Conservation (phyloP, 2,113 vertebrate species). For the Hippocampus comes region DNA sequence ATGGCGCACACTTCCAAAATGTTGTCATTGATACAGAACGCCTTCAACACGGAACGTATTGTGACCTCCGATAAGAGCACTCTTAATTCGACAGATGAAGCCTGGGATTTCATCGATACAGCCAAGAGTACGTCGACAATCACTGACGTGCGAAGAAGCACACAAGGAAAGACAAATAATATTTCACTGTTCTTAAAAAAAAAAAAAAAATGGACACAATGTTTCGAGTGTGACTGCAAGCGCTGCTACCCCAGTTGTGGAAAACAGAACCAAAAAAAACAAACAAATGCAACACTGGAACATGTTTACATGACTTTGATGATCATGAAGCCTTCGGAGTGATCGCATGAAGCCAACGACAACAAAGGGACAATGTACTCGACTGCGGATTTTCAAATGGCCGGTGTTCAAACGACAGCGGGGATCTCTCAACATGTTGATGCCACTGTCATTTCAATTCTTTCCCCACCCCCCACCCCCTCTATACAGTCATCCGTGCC, state of each 20-base stretch:
- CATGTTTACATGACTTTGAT: slow-evolving; percentile 15
- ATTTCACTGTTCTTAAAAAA: slow-evolving; percentile 14
- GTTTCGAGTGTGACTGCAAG: slow-evolving; percentile 28
- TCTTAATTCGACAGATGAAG: too few relatives aligned
- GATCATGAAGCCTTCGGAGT: slow-evolving; percentile 18
- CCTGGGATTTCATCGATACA: too few relatives aligned
- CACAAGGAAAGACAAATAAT: background rate
- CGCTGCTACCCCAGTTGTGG: background rate
- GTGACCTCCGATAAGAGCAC: too few relatives aligned
- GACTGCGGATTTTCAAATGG: slow-evolving; percentile 25
- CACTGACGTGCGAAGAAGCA: too few relatives aligned
- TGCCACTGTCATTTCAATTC: slow-evolving; percentile 11
- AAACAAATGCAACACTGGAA: background rate
- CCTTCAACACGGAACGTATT: too few relatives aligned
- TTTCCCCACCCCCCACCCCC: background rate
- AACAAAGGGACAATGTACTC: background rate
- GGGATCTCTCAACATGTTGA: slow-evolving; percentile 7
- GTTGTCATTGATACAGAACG: too few relatives aligned
- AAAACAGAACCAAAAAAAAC: background rate
- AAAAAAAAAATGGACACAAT: slow-evolving; percentile 10
- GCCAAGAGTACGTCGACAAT: too few relatives aligned
- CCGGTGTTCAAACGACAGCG: slow-evolving; percentile 30
- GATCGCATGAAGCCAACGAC: slow-evolving; percentile 28
- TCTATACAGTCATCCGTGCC: slow-evolving; percentile 6
- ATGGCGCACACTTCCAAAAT: too few relatives aligned